A percentile compares a stretch with the other conserved stretches of the same genome.
phyloP scores from a whole-genome alignment of 2,888 invertebrate species.

The Lasioglossum villosulum region DNA sequence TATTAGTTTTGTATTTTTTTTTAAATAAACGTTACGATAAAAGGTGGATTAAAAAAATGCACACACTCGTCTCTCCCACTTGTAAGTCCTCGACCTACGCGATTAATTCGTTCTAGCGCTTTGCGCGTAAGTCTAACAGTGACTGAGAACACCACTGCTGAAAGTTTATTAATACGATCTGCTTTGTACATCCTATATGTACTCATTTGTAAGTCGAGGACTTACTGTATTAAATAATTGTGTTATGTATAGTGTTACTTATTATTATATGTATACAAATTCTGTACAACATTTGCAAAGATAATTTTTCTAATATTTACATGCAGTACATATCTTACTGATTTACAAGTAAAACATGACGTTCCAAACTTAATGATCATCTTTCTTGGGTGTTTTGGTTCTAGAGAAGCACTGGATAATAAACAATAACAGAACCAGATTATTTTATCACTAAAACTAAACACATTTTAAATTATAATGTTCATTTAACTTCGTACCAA shows the following conservation, averaged over 20 bases:
- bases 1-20: background rate
- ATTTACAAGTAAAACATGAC: background rate
- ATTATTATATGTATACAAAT: background rate
- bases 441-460: background rate
- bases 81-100: background rate
- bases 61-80: too few species aligned
- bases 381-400: background rate
- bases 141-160: too few species aligned
- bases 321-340: background rate
- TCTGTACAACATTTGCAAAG: background rate
- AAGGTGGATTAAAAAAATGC: background rate
- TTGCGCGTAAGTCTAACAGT: too few species aligned
- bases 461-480: conserved; percentile 7
- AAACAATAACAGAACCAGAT: conserved; percentile 2
- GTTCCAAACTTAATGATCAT: conserved; percentile 9
- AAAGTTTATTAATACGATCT: too few species aligned
- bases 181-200: too few species aligned
- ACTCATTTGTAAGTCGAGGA: too few species aligned
- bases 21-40: background rate
- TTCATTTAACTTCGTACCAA: conserved; percentile 6
- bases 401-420: background rate
- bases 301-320: conserved; percentile 4
- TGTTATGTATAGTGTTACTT: background rate
- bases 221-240: background rate
- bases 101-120: too few species aligned